Evolutionary conservation across 2,113 vertebrate species (phyloP).

Genomic region (Panurus biarmicus): DNA sequence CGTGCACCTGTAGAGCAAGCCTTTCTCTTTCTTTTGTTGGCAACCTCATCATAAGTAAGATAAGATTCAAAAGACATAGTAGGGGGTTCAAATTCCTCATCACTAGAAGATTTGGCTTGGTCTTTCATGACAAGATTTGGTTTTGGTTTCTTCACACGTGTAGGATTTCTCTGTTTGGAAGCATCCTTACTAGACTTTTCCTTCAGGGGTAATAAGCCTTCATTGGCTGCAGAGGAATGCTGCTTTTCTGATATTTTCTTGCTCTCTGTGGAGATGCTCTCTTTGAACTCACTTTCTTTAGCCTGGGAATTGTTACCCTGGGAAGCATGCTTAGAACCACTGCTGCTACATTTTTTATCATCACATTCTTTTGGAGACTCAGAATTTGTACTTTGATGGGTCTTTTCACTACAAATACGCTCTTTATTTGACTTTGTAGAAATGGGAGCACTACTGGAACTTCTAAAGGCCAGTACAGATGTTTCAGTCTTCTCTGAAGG

Average conservation of each 20-base stretch:
- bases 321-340: background rate
- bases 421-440: background rate
- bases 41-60: constrained; percentile 74
- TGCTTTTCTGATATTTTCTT: background rate
- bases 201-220: background rate
- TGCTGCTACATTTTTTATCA: background rate
- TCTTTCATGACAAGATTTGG: background rate
- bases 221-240: background rate
- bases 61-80: constrained; percentile 85
- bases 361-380: background rate
- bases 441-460: background rate
- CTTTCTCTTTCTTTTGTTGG: constrained; percentile 65
- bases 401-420: background rate
- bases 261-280: background rate
- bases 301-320: background rate
- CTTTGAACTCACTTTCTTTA: background rate
- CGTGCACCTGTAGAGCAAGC: background rate
- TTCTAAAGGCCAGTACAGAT: background rate
- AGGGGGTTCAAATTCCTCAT: constrained; percentile 48
- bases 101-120: background rate
- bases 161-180: background rate
- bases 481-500: background rate
- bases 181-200: background rate
- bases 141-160: background rate
- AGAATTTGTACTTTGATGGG: background rate